Base-by-base conservation (phyloP, 2,888 invertebrate genomes). In the Vandiemenella viatica region DNA sequence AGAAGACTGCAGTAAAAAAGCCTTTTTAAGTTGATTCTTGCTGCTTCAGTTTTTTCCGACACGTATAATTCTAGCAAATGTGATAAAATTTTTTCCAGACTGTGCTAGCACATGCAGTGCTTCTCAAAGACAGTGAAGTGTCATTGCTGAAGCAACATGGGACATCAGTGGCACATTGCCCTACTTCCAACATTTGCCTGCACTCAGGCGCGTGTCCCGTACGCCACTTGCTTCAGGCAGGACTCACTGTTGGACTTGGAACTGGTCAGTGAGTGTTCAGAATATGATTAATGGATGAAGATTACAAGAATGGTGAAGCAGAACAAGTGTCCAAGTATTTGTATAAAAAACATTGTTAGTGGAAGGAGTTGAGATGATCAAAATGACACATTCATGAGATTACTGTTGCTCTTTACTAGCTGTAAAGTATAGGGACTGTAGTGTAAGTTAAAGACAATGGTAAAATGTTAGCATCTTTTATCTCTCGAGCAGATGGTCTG, bases 131-230 rank as follows among this genome's bases (percentile, higher is more conserved):
- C 37, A 70, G 71, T 3, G 92, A 92, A 66, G 68, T 87, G 16
- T 57, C 65, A 10, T 59, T 83, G 6, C 62, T 92, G 16, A 70
- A 71, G 17, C 55, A 70, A 19, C 71, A 73, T 47, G 77, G 77
- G 1, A 75, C 80, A 2, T 75, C 85, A 0, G 66, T 93, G 6
- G 78, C 87, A 1, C 92, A 92, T 63, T 93, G 92, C 61, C 89
- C 92, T 0, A 78, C 82, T 26, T 91, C 91, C 1, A 92, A 92
- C 65, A 80, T 80, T 0, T 76, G 80, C 56, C 69, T 93, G 37
- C 73, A 73, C 58, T 91, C 90, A 13, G 92, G 92, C 0, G 60
- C 87, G 1, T 88, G 90, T 61, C 83, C 89, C 58, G 79, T 88
- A 0, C 69, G 75, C 51, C 74, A 74, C 47, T 66, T 89, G 10